These are phyloP conservation scores for Ptychadena robeensis DNA, from an alignment of 2,797 vertebrate species.

Conservation along the genomic window DNA sequence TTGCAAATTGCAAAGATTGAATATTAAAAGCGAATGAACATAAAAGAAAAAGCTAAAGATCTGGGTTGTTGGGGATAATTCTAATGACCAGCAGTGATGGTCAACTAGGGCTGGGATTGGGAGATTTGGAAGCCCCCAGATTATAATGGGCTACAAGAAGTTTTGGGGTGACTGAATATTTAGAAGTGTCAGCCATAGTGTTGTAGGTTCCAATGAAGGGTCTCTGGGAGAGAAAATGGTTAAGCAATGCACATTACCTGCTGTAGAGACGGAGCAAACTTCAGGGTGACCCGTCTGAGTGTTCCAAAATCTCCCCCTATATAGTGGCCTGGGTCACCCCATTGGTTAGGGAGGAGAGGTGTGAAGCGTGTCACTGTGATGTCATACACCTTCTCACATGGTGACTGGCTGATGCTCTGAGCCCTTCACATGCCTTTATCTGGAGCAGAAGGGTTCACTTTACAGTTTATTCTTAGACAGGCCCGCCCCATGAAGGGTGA, in stretches of 20 bases:
- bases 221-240: background rate
- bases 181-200: background rate
- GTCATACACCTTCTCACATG: background rate
- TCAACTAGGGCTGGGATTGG: no score
- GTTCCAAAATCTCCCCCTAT: constrained; percentile 4
- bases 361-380: constrained; percentile 46
- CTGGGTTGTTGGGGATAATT: no score
- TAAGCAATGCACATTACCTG: constrained; percentile 39
- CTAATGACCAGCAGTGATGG: no score
- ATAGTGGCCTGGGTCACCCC: background rate
- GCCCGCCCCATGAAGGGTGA: background rate
- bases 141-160: background rate
- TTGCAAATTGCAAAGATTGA: background rate
- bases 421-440: constrained; percentile 55
- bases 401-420: constrained; percentile 33
- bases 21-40: no score
- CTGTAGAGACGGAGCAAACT: constrained; percentile 58
- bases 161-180: background rate
- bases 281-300: constrained; percentile 55
- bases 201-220: background rate
- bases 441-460: constrained; percentile 47
- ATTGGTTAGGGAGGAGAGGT: constrained; percentile 35
- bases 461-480: constrained; percentile 35
- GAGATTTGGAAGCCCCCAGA: background rate
- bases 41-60: background rate